These are phyloP conservation scores for Sorex fumeus DNA, from an alignment of 2,113 vertebrate genomes.

Conservation along the genomic window DNA sequence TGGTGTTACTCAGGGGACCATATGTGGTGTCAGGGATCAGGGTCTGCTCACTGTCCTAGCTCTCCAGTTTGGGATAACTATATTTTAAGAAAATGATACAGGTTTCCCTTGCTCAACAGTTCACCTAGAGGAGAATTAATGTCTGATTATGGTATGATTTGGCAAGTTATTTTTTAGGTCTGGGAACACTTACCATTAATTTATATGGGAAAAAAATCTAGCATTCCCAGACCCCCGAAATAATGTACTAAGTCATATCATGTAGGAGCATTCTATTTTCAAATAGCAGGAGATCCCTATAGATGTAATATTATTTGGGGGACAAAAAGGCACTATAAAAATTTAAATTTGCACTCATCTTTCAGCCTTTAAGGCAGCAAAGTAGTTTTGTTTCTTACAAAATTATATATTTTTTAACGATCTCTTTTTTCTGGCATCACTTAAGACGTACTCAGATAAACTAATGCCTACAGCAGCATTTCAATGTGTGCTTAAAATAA, in stretches of 20 bases:
- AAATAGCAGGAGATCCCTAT: not conserved
- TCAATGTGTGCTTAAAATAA: not conserved
- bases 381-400: constrained; percentile 4
- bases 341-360: constrained; percentile 1
- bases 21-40: too few relatives aligned
- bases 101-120: not conserved
- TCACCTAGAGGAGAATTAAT: not conserved
- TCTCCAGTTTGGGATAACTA: too few relatives aligned
- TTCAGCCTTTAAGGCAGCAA: constrained; percentile 5
- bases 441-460: constrained; percentile 19
- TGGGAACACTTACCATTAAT: not conserved
- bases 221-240: not conserved
- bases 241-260: not conserved
- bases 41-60: too few relatives aligned
- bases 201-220: not conserved
- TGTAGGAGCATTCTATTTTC: not conserved
- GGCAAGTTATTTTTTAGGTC: not conserved
- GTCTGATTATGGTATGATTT: not conserved
- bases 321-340: constrained; percentile 11
- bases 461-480: not conserved
- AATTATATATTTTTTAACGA: not conserved
- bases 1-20: too few relatives aligned
- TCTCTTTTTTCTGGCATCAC: not conserved
- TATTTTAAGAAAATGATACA: not conserved
- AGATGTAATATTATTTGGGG: constrained; percentile 44